These are phyloP conservation scores for Thera obeliscata DNA, from an alignment of 2,888 invertebrate genomes.

Conservation along the genomic window DNA sequence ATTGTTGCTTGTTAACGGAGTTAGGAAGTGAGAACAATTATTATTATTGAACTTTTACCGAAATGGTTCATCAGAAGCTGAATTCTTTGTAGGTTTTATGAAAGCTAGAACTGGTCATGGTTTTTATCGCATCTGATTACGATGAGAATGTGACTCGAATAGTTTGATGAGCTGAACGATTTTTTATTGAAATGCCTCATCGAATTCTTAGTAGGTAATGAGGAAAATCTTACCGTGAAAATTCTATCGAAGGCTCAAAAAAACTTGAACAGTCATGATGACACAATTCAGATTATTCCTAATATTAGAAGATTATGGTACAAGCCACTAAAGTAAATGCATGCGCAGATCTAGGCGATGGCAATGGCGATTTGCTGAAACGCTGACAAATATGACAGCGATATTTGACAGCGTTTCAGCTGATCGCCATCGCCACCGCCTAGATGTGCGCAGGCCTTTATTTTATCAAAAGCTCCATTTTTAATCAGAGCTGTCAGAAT, in stretches of 20 bases:
- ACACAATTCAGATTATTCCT: neutral
- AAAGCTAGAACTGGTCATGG: neutral
- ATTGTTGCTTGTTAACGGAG: constrained; percentile 48
- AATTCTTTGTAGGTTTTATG: neutral
- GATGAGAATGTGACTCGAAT: neutral
- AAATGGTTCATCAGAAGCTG: constrained; percentile 3
- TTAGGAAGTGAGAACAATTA: constrained; percentile 51
- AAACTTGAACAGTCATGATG: neutral
- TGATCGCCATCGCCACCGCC: too few species aligned
- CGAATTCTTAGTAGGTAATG: neutral
- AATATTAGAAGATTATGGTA: neutral
- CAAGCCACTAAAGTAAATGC: neutral
- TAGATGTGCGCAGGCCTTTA: too few species aligned
- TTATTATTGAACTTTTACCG: constrained; percentile 22
- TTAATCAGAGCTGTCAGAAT: too few species aligned
- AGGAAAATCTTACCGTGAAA: constrained; percentile 1
- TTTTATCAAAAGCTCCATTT: too few species aligned
- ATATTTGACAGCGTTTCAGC: too few species aligned
- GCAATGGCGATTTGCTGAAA: too few species aligned
- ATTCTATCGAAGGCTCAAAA: neutral
- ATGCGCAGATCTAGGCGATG: too few species aligned
- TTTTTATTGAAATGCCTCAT: neutral
- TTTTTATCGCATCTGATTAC: neutral
- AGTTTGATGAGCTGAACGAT: neutral
- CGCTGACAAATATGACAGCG: too few species aligned